Conservation (phyloP, 2,888 invertebrate species). For the Agonopterix alstromeriana region DNA sequence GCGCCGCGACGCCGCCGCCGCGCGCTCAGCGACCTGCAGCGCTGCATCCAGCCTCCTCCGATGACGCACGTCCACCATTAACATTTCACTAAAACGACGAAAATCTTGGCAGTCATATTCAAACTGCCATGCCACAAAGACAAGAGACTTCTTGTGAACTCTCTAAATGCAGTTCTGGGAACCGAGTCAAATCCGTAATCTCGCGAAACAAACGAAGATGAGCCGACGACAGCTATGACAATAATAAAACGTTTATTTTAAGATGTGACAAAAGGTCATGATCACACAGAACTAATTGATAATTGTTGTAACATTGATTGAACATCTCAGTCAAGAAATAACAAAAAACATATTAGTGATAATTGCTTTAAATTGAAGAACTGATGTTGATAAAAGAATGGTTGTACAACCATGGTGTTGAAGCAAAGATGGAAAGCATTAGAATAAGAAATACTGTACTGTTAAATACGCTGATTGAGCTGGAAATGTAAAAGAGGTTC, state of each 20-base stretch:
- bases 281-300: slow-evolving; percentile 3
- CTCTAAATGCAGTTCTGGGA: slow-evolving; percentile 38
- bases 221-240: slow-evolving; percentile 10
- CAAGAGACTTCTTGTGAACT: slow-evolving; percentile 11
- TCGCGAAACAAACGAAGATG: slow-evolving; percentile 9
- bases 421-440: too few species aligned
- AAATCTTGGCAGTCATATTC: slow-evolving; percentile 45
- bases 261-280: slow-evolving; percentile 4
- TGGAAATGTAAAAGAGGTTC: background rate
- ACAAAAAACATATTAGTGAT: too few species aligned
- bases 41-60: slow-evolving; percentile 13
- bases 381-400: background rate
- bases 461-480: background rate
- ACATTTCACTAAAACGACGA: slow-evolving; percentile 28
- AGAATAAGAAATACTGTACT: too few species aligned
- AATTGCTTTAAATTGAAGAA: too few species aligned
- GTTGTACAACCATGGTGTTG: too few species aligned
- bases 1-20: slow-evolving; percentile 1
- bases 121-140: slow-evolving; percentile 20
- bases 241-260: background rate
- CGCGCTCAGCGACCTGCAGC: slow-evolving; percentile 8
- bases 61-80: slow-evolving; percentile 19
- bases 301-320: slow-evolving; percentile 1
- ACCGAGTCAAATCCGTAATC: slow-evolving; percentile 21
- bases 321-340: background rate